Evolutionary conservation across 2,888 invertebrate genomes (phyloP), one percentile per base, ranked within the genome.

Genomic region (Polydrusus tereticollis): DNA sequence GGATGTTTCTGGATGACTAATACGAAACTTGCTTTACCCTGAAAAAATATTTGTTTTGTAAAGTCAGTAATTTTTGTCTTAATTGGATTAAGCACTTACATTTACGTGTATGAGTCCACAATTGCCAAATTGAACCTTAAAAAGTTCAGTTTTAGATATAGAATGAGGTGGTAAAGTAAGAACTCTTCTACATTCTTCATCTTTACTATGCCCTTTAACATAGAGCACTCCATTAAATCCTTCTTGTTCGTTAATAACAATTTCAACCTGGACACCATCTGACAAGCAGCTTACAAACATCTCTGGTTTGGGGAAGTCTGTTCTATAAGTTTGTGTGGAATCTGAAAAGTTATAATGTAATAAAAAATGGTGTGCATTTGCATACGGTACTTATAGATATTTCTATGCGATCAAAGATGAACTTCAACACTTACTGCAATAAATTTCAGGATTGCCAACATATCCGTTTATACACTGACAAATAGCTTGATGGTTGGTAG

Each of bases 1-100:
- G 97, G 96, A 90, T 98, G 98, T 86, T 96, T 96, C 84, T 98
- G 98, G 83, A 98, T 95, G 21, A 98, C 96, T 47, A 98, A 88
- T 0, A 97, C 94, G 84, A 97, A 97, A 83, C 94, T 95, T 21
- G 97, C 97, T 83, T 95, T 91, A 60, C 96, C 96, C 93, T 94
- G 85, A 70, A 85, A 83, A 41, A 77, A 70, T 69, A 75, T 33
- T 33, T 33, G 33, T 10, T 33, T 33, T 10, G 10, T 33, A 33
- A 33, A 3, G 10, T 1, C 33, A 33, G 10, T 10, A 33, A 33
- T 33, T 7, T 10, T 10, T 2, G 10, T 1, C 33, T 33, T 33
- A 33, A 3, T 7, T 36, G 12, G 36, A 52, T 29, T n/a, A 20
- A 0, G 14, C 2, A 88, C 91, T 89, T 87, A 94, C 94, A 84